These are phyloP conservation scores for Hesperia comma DNA, from an alignment of 2,888 invertebrate species.

Conservation along the genomic window DNA sequence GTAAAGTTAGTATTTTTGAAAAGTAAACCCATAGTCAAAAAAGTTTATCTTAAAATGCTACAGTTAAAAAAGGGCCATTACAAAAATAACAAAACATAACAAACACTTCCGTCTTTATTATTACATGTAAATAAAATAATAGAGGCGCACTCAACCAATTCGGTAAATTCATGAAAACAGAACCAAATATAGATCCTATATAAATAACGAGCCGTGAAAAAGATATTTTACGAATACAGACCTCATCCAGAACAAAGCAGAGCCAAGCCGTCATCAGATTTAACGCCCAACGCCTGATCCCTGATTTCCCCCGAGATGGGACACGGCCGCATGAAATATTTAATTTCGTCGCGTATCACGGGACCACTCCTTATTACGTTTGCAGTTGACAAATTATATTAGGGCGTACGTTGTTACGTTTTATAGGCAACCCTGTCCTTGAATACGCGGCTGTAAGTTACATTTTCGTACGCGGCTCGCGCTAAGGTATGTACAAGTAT, in stretches of 20 bases:
- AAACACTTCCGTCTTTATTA: no score
- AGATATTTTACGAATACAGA: constrained; percentile 37
- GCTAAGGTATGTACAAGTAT: no score
- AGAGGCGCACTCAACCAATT: no score
- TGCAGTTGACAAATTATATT: constrained; percentile 68
- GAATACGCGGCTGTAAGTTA: no score
- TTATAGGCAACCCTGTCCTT: constrained; percentile 19
- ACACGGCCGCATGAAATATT: constrained; percentile 64
- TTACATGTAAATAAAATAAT: no score
- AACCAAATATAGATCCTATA: not conserved
- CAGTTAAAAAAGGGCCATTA: no score
- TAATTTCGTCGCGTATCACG: constrained; percentile 65
- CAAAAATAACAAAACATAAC: no score
- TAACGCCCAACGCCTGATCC: constrained; percentile 55
- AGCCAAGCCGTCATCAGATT: constrained; percentile 63
- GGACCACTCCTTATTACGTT: constrained; percentile 62
- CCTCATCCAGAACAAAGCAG: constrained; percentile 34
- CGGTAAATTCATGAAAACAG: no score
- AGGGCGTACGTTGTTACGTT: constrained; percentile 37
- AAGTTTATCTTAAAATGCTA: no score
- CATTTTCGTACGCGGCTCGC: no score
- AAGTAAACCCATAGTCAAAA: no score
- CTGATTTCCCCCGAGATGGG: constrained; percentile 67
- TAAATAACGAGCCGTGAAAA: constrained; percentile 37
- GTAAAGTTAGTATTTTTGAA: no score